phyloP scores from a whole-genome alignment of 1,140 invertebrate species.

The Drosophila nigrodunni region DNA sequence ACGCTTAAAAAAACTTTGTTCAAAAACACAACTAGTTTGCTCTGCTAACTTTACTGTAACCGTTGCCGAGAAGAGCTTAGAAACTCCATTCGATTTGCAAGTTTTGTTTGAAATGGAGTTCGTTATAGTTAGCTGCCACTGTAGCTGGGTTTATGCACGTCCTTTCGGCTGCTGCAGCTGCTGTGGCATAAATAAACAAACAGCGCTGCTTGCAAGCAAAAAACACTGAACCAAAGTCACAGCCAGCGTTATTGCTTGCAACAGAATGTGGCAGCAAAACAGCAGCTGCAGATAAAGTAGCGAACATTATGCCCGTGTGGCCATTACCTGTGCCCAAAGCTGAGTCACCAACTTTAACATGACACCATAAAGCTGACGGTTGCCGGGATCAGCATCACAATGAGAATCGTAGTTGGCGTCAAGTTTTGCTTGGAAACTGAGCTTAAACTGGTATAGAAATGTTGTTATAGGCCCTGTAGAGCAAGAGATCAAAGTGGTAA shows the following conservation, averaged over 20 bases:
- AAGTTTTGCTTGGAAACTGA: not conserved
- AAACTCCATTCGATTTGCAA: not conserved
- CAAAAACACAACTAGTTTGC: not conserved
- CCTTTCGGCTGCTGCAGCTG: constrained; percentile 50
- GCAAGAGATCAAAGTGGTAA: no score
- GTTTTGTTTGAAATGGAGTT: not conserved
- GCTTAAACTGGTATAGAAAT: constrained; percentile 21
- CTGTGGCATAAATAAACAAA: constrained; percentile 73
- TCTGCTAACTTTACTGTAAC: not conserved
- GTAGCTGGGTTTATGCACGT: constrained; percentile 49
- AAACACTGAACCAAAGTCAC: not conserved
- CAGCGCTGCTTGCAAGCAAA: constrained; percentile 13
- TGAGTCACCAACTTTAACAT: constrained; percentile 39
- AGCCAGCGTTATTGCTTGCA: constrained; percentile 21
- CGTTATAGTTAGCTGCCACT: constrained; percentile 29
- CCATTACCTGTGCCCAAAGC: constrained; percentile 33
- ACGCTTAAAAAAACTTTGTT: not conserved
- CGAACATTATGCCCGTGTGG: constrained; percentile 53
- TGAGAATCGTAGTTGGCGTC: not conserved
- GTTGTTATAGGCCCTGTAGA: not conserved
- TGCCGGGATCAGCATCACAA: constrained; percentile 1
- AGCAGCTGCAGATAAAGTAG: constrained; percentile 36
- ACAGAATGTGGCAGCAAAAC: constrained; percentile 44
- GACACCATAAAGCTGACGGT: constrained; percentile 32
- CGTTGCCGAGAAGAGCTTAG: no score